A percentile compares a stretch with the other conserved stretches of the same genome.
These are phyloP conservation scores for Martes martes DNA, from an alignment of 2,113 vertebrate genomes.

Conservation along the genomic window DNA sequence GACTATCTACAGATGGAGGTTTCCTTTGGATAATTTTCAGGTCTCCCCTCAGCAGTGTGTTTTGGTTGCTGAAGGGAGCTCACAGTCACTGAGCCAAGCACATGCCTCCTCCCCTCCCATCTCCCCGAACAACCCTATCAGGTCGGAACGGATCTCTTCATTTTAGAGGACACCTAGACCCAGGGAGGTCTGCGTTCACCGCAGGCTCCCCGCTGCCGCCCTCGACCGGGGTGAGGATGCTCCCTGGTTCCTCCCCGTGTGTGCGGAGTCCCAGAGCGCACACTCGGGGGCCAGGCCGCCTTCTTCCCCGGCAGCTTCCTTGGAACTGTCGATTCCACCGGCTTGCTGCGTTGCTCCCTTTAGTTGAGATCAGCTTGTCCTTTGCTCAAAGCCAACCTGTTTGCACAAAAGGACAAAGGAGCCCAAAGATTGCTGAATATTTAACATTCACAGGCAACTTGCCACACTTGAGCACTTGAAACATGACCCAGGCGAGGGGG, in stretches of 20 bases:
- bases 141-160: not conserved
- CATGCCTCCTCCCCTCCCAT: not conserved
- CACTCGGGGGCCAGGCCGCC: conserved; percentile 38
- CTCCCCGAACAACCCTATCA: not conserved
- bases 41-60: not conserved
- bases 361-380: conserved; percentile 63
- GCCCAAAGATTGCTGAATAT: conserved; percentile 57
- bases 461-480: conserved; percentile 61
- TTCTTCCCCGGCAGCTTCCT: conserved; percentile 52
- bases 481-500: not conserved
- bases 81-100: conserved; percentile 4
- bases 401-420: conserved; percentile 59
- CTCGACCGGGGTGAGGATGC: not conserved
- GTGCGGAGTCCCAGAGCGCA: not conserved
- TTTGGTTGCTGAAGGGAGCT: conserved; percentile 37
- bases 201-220: not conserved
- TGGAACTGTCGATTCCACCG: conserved; percentile 54
- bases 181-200: not conserved
- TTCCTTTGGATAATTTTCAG: not conserved
- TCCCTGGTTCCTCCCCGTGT: not conserved
- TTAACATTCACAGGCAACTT: conserved; percentile 60
- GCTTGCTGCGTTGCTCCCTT: conserved; percentile 41
- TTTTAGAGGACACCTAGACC: not conserved
- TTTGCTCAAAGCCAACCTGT: conserved; percentile 51
- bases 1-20: not conserved